Evolutionary conservation across 2,113 vertebrate species (phyloP).

Genomic region (Upupa epops): DNA sequence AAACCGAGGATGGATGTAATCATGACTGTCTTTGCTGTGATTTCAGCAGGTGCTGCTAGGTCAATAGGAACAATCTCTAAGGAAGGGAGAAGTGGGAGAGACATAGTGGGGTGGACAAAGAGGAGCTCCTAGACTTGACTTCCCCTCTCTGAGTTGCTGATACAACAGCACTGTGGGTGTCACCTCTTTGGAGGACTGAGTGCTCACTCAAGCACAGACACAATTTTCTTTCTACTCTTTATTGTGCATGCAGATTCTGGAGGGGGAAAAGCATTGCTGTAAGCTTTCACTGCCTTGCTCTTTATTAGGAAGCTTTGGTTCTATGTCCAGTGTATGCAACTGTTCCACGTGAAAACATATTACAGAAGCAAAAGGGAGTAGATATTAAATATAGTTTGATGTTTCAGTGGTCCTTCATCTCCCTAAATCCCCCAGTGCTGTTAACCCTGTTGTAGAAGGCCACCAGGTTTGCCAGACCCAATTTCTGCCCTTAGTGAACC

Average conservation of each 20-base stretch:
- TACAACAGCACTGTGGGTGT: neutral
- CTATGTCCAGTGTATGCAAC: neutral
- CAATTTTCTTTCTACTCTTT: neutral
- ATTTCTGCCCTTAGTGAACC: no score
- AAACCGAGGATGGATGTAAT: neutral
- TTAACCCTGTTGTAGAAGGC: no score
- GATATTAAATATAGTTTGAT: neutral
- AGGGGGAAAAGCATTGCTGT: neutral
- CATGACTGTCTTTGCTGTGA: neutral
- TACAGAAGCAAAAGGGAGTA: neutral
- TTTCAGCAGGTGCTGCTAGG: neutral
- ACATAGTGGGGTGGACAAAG: neutral
- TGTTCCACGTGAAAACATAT: neutral
- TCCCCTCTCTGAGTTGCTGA: neutral
- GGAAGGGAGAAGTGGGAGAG: neutral
- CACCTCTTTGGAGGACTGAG: neutral
- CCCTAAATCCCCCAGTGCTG: neutral
- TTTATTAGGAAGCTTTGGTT: neutral
- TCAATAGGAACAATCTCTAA: rapidly evolving
- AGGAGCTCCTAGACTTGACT: neutral
- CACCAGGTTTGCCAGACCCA: no score
- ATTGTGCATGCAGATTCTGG: neutral
- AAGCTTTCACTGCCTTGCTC: neutral
- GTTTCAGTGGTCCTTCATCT: neutral
- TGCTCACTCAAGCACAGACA: neutral